These are phyloP conservation scores for Apodemia zela DNA, from an alignment of 2,888 invertebrate species.

Conservation along the genomic window DNA sequence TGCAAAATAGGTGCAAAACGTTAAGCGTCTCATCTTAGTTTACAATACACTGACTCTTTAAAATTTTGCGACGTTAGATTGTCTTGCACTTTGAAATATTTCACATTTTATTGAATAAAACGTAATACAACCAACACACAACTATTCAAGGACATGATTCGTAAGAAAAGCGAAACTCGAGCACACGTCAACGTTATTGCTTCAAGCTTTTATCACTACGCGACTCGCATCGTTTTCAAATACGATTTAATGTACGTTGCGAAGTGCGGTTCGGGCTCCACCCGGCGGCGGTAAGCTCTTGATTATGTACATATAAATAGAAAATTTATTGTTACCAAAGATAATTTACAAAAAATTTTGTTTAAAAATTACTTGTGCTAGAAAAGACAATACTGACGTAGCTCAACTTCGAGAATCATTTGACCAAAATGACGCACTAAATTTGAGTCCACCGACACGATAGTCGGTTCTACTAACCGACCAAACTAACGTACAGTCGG, in stretches of 20 bases:
- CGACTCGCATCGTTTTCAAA: slow-evolving; percentile 50
- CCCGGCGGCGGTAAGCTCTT: slow-evolving; percentile 78
- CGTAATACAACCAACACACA: slow-evolving; percentile 70
- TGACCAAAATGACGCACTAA: slow-evolving; percentile 21
- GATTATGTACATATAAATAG: slow-evolving; percentile 76
- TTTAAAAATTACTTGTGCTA: slow-evolving; percentile 66
- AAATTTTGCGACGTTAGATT: slow-evolving; percentile 68
- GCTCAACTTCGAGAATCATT: slow-evolving; percentile 40
- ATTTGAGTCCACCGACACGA: slow-evolving; percentile 27
- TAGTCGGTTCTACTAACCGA: slow-evolving; percentile 7
- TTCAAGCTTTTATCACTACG: slow-evolving; percentile 71
- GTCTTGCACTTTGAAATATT: slow-evolving; percentile 60
- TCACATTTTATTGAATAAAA: slow-evolving; percentile 61
- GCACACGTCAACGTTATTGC: slow-evolving; percentile 70
- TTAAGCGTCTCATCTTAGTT: slow-evolving; percentile 73
- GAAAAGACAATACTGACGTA: slow-evolving; percentile 64
- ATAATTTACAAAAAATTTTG: slow-evolving; percentile 72
- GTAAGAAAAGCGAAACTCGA: slow-evolving; percentile 69
- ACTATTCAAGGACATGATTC: slow-evolving; percentile 67
- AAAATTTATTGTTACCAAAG: slow-evolving; percentile 78
- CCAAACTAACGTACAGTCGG: background rate
- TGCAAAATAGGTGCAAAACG: slow-evolving; percentile 78
- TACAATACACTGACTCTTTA: slow-evolving; percentile 71
- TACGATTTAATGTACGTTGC: slow-evolving; percentile 65
- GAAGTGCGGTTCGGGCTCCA: slow-evolving; percentile 69